Evolutionary conservation across 2,888 invertebrate species (phyloP).

Genomic region (Brassicogethes aeneus): DNA sequence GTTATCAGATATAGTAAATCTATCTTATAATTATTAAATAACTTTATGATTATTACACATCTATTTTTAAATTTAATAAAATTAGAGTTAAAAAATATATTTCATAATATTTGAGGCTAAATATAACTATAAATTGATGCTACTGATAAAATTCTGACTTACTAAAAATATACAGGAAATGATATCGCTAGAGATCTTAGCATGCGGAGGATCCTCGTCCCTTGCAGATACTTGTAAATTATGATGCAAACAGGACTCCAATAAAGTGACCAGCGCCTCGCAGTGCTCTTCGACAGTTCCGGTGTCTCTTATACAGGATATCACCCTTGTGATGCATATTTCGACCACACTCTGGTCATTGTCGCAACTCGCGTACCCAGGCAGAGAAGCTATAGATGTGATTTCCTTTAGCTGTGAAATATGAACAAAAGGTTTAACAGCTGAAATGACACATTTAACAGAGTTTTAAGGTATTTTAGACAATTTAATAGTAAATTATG

Average conservation of each 20-base stretch:
- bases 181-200: conserved; percentile 92
- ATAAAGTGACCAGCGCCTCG: conserved; percentile 68
- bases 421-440: conserved; percentile 7
- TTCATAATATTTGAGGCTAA: too few species aligned
- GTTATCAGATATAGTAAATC: too few species aligned
- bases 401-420: conserved; percentile 57
- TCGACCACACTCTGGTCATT: conserved; percentile 93
- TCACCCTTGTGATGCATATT: conserved; percentile 85
- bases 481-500: too few species aligned
- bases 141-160: too few species aligned
- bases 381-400: conserved; percentile 71
- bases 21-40: too few species aligned
- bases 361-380: conserved; percentile 76
- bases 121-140: too few species aligned
- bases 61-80: too few species aligned
- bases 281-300: conserved; percentile 80
- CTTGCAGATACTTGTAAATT: conserved; percentile 69
- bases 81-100: too few species aligned
- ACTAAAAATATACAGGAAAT: conserved; percentile 92
- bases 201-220: conserved; percentile 90
- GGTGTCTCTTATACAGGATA: conserved; percentile 85
- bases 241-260: conserved; percentile 83
- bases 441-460: background rate
- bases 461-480: too few species aligned
- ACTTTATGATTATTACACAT: too few species aligned